These are phyloP conservation scores for Mormyrus lacerda DNA, from an alignment of 2,113 vertebrate genomes.

Conservation along the genomic window DNA sequence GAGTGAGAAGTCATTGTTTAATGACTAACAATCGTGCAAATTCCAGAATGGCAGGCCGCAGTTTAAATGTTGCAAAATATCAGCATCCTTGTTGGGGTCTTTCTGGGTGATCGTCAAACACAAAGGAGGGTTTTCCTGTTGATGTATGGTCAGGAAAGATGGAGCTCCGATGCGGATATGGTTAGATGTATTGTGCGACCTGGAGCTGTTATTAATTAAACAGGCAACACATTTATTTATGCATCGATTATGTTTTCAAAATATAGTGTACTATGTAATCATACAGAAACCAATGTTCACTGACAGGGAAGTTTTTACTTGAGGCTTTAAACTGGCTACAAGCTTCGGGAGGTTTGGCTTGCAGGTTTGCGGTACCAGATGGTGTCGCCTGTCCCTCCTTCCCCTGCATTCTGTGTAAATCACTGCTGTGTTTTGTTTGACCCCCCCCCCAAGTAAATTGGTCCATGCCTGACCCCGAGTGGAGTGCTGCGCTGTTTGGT, in stretches of 20 bases:
- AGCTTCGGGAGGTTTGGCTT: background rate
- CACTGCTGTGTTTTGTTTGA: background rate
- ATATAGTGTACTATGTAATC: background rate
- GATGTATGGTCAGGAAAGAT: background rate
- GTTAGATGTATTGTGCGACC: background rate
- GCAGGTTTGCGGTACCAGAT: background rate
- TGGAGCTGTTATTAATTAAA: background rate
- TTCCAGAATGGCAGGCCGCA: background rate
- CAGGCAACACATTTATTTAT: background rate
- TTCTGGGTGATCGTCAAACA: background rate
- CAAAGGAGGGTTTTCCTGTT: background rate
- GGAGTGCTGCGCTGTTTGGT: background rate
- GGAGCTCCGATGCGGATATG: background rate
- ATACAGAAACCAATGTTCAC: background rate
- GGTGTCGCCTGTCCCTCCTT: background rate
- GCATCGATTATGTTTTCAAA: background rate
- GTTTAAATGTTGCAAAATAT: background rate
- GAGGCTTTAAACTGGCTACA: background rate
- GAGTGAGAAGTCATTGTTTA: background rate
- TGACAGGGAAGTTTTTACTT: background rate
- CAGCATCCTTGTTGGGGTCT: background rate
- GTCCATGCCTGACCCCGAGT: background rate
- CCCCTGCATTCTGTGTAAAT: background rate
- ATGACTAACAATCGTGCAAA: background rate
- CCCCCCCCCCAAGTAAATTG: background rate